phyloP scores from a whole-genome alignment of 2,113 vertebrate genomes.

The Thryonomys swinderianus region DNA sequence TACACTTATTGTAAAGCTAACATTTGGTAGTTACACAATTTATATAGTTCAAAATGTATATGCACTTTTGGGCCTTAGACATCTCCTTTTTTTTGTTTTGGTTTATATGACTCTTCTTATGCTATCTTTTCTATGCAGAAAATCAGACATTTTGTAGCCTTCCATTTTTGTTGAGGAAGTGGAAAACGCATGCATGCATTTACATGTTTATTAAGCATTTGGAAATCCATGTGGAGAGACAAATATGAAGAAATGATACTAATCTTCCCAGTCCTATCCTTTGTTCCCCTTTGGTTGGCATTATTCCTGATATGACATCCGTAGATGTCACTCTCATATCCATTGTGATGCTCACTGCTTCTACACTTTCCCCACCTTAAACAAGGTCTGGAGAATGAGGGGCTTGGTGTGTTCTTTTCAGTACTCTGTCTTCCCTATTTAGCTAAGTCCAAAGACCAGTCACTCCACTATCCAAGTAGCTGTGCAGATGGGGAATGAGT shows the following conservation, averaged over 20 bases:
- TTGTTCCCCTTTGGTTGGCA: background rate
- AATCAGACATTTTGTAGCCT: background rate
- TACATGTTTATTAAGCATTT: background rate
- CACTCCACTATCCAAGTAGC: no score
- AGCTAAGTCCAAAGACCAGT: background rate
- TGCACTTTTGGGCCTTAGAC: background rate
- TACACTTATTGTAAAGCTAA: background rate
- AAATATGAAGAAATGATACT: background rate
- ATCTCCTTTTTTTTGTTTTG: background rate
- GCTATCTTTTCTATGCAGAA: background rate
- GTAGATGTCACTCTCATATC: background rate
- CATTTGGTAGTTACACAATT: background rate
- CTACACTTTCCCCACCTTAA: background rate
- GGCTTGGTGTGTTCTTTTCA: background rate
- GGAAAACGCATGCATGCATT: background rate
- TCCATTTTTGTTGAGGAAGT: background rate
- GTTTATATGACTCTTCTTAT: background rate
- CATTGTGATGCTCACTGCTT: background rate
- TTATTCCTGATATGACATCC: background rate
- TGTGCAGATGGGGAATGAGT: background rate
- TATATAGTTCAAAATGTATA: background rate
- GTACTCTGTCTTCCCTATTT: background rate
- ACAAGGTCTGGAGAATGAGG: background rate
- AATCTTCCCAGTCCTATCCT: background rate
- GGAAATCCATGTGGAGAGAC: background rate